A percentile compares a stretch with the other conserved stretches of the same genome.
Evolutionary conservation across 2,797 vertebrate genomes (phyloP).

Genomic region (Cossypha caffra): DNA sequence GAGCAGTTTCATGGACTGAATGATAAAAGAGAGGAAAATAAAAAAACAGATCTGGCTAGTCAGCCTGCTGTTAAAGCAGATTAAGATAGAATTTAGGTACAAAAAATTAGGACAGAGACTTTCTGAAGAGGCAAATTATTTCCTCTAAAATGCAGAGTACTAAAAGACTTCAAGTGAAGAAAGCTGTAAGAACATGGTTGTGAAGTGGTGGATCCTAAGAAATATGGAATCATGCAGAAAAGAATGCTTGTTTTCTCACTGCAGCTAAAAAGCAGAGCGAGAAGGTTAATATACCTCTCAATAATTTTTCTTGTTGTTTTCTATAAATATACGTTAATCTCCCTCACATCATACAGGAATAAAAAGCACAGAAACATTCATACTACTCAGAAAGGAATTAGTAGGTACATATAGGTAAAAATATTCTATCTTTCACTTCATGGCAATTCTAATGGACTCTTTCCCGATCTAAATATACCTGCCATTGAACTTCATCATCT

Average conservation of each 20-base stretch:
- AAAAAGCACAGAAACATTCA: background rate
- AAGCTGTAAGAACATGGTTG: background rate
- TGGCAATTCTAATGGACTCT: background rate
- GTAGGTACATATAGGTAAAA: background rate
- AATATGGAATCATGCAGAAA: background rate
- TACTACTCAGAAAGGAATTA: background rate
- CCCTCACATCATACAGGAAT: background rate
- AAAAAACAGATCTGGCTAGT: background rate
- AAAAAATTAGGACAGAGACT: background rate
- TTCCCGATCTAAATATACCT: background rate
- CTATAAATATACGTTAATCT: background rate
- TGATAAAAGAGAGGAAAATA: constrained; percentile 6
- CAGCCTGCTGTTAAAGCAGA: background rate
- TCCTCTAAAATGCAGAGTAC: background rate
- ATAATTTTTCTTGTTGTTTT: background rate
- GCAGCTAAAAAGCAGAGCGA: background rate
- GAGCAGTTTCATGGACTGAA: background rate
- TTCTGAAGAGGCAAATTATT: background rate
- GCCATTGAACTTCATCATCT: background rate
- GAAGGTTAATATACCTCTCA: background rate
- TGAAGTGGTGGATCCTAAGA: background rate
- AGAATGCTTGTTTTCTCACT: background rate
- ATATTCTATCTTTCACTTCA: background rate
- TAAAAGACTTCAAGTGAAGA: background rate
- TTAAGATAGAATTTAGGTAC: background rate